These are phyloP conservation scores for Heteromurus nitidus DNA, from an alignment of 2,888 invertebrate species.

Conservation along the genomic window DNA sequence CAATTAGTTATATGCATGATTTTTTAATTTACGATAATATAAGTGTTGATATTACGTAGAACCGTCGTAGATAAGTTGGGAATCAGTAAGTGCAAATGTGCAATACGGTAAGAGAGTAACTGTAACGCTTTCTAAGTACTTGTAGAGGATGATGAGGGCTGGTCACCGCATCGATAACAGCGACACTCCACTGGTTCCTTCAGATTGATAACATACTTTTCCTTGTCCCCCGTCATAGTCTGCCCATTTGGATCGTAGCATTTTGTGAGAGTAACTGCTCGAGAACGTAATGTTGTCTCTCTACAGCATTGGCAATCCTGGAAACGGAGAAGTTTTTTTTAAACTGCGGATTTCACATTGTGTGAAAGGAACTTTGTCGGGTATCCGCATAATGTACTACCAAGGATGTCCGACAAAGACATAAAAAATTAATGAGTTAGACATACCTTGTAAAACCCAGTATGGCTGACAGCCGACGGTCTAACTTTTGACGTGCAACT, in stretches of 20 bases:
- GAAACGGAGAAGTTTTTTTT: not conserved
- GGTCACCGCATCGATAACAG: constrained; percentile 92
- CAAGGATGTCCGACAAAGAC: not conserved
- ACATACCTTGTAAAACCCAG: constrained; percentile 88
- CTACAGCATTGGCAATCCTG: constrained; percentile 95
- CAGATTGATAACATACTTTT: constrained; percentile 87
- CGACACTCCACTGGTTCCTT: constrained; percentile 92
- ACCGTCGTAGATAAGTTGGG: constrained; percentile 47
- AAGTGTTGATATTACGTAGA: not conserved
- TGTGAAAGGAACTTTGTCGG: not conserved
- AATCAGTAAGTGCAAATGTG: constrained; percentile 1
- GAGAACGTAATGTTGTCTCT: constrained; percentile 88
- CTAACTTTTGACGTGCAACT: constrained; percentile 93
- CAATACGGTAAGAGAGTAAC: not conserved
- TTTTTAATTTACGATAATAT: too few species aligned
- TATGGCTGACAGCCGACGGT: constrained; percentile 90
- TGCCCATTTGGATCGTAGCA: constrained; percentile 93
- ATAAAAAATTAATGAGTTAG: not conserved
- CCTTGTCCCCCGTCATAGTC: constrained; percentile 82
- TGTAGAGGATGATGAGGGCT: constrained; percentile 76
- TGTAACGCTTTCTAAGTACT: not conserved
- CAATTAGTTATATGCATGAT: too few species aligned
- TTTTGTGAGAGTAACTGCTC: constrained; percentile 86
- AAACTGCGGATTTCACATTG: not conserved
- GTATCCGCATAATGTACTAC: too few species aligned